Evolutionary conservation across 2,113 vertebrate species (phyloP).

Genomic region (Sminthopsis crassicaudata): DNA sequence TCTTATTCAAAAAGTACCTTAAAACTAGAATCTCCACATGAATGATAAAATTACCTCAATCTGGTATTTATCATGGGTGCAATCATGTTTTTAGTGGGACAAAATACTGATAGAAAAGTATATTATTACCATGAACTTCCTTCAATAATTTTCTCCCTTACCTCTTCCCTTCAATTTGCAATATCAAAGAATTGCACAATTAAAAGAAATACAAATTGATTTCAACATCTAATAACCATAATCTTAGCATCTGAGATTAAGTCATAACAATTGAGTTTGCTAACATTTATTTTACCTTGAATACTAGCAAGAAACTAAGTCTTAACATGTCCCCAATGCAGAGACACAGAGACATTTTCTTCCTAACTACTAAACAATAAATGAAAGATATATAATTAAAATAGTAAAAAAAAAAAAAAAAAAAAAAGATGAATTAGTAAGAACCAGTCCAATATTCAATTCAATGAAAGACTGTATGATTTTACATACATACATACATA

Average conservation of each 20-base stretch:
- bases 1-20: slow-evolving; percentile 39
- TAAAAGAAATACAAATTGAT: slow-evolving; percentile 40
- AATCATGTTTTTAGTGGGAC: slow-evolving; percentile 59
- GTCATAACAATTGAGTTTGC: slow-evolving; percentile 40
- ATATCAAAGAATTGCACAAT: slow-evolving; percentile 52
- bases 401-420: background rate
- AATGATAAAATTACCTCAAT: slow-evolving; percentile 39
- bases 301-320: slow-evolving; percentile 4
- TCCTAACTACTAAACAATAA: rapidly evolving
- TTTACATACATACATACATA: background rate
- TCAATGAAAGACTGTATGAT: background rate
- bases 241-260: slow-evolving; percentile 42
- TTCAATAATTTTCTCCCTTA: slow-evolving; percentile 61
- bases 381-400: background rate
- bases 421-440: slow-evolving; percentile 21
- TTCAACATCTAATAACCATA: slow-evolving; percentile 35
- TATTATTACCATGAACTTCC: slow-evolving; percentile 61
- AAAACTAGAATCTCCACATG: slow-evolving; percentile 51
- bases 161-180: slow-evolving; percentile 67
- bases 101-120: slow-evolving; percentile 63
- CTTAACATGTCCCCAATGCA: slow-evolving; percentile 23
- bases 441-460: slow-evolving; percentile 51
- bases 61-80: slow-evolving; percentile 35
- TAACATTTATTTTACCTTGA: slow-evolving; percentile 6
- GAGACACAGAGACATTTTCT: slow-evolving; percentile 6